Conservation (phyloP, 2,888 invertebrate genomes). For the Amphipyra berbera region DNA sequence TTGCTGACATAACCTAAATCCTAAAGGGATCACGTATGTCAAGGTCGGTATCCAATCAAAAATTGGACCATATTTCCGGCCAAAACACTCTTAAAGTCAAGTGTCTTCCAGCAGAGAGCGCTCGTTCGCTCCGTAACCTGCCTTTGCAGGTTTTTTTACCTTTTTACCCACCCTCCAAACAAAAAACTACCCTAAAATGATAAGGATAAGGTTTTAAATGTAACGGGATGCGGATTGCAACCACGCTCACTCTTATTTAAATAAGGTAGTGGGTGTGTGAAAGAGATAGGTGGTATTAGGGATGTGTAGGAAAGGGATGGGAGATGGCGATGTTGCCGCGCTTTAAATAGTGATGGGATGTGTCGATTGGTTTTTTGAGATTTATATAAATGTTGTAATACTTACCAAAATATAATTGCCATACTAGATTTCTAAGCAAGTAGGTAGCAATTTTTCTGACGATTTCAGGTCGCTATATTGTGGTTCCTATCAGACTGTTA, state of each 20-base stretch:
- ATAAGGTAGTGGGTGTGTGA: conserved; percentile 86
- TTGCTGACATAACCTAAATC: conserved; percentile 51
- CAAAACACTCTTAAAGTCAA: conserved; percentile 79
- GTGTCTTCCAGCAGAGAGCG: conserved; percentile 77
- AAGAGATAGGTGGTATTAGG: conserved; percentile 71
- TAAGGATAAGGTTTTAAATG: conserved; percentile 68
- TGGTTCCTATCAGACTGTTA: too few relatives aligned
- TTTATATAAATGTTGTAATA: conserved; percentile 2
- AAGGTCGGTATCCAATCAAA: conserved; percentile 71
- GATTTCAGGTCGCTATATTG: too few relatives aligned
- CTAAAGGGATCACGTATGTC: conserved; percentile 49
- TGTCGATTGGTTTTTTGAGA: conserved; percentile 60
- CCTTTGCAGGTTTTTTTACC: conserved; percentile 77
- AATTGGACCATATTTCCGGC: conserved; percentile 81
- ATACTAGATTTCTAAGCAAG: not conserved
- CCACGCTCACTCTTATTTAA: conserved; percentile 86
- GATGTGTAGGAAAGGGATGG: conserved; percentile 76
- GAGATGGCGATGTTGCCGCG: conserved; percentile 80
- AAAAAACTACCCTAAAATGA: conserved; percentile 64
- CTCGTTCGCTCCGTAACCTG: conserved; percentile 77
- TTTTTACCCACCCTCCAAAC: conserved; percentile 63
- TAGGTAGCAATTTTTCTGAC: too few relatives aligned
- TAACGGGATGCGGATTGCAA: conserved; percentile 63
- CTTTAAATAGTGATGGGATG: conserved; percentile 75
- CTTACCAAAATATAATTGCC: not conserved